Evolutionary conservation across 2,797 vertebrate genomes (phyloP).

Genomic region (Australoheros facetus): DNA sequence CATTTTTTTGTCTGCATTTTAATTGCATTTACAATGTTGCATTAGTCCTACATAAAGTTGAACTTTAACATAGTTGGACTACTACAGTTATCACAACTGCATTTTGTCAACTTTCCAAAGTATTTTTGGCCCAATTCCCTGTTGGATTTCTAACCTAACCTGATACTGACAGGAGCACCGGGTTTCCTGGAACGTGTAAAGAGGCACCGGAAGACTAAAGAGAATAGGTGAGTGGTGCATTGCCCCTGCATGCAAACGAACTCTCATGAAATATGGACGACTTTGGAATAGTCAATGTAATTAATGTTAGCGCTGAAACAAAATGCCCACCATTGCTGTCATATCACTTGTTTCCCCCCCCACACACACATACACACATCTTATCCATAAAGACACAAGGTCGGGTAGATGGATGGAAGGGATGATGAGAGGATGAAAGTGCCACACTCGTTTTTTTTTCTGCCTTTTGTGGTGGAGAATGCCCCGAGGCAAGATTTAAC

Average conservation of each 20-base stretch:
- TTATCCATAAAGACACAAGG: constrained; percentile 54
- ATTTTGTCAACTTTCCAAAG: constrained; percentile 53
- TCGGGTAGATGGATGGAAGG: constrained; percentile 50
- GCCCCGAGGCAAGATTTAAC: constrained; percentile 72
- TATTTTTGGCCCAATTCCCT: constrained; percentile 50
- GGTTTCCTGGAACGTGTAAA: constrained; percentile 72
- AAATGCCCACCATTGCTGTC: constrained; percentile 71
- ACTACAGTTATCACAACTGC: constrained; percentile 12
- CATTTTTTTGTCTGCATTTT: neutral
- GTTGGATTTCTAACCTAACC: constrained; percentile 40
- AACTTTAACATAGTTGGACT: constrained; percentile 21
- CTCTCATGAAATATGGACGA: constrained; percentile 77
- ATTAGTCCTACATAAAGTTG: neutral
- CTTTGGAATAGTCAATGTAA: constrained; percentile 70
- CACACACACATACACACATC: constrained; percentile 35
- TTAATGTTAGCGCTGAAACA: constrained; percentile 76
- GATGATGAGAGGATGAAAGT: constrained; percentile 73
- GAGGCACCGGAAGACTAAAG: constrained; percentile 71
- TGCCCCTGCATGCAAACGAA: constrained; percentile 55
- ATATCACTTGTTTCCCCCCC: constrained; percentile 29
- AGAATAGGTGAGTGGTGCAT: constrained; percentile 67
- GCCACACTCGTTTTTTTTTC: constrained; percentile 40
- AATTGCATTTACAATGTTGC: neutral
- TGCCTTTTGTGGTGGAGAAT: constrained; percentile 66
- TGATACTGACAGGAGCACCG: constrained; percentile 46